A percentile compares a stretch with the other conserved stretches of the same genome.
These are phyloP conservation scores for Coenobita brevimanus DNA, from an alignment of 1,140 invertebrate genomes.

Conservation along the genomic window DNA sequence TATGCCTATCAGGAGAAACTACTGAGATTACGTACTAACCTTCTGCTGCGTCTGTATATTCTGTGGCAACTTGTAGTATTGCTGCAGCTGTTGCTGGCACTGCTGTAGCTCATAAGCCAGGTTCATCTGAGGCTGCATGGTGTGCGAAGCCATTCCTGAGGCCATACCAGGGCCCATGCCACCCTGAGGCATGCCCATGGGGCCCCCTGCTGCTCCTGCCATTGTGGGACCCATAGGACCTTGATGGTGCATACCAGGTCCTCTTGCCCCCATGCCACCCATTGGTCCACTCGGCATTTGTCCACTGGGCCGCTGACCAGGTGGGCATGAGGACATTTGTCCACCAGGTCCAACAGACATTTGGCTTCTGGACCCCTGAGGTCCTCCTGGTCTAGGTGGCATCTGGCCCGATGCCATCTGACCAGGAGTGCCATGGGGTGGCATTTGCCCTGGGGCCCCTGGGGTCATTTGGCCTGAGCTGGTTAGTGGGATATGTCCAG, in stretches of 20 bases:
- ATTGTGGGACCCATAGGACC: constrained; percentile 34
- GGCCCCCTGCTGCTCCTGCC: neutral
- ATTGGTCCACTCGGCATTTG: constrained; percentile 19
- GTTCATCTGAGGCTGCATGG: constrained; percentile 61
- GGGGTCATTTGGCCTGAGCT: neutral
- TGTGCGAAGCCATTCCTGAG: constrained; percentile 8
- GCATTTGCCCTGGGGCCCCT: constrained; percentile 28
- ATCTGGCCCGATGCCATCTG: constrained; percentile 29
- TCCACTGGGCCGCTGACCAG: neutral
- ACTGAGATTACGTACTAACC: constrained; percentile 31
- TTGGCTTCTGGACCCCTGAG: neutral
- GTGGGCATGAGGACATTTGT: neutral
- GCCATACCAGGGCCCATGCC: constrained; percentile 1
- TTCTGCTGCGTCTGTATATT: constrained; percentile 66
- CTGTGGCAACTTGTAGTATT: constrained; percentile 67
- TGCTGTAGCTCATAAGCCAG: constrained; percentile 63
- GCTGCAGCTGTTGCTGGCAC: constrained; percentile 68
- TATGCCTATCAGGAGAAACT: no score
- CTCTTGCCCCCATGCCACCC: constrained; percentile 34
- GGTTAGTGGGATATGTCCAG: neutral
- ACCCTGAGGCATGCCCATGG: constrained; percentile 29
- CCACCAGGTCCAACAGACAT: neutral
- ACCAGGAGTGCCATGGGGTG: neutral
- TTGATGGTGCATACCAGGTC: constrained; percentile 10
- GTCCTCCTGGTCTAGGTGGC: constrained; percentile 30